Evolutionary conservation across 2,888 invertebrate species (phyloP).

Genomic region (Neoaliturus tenellus): DNA sequence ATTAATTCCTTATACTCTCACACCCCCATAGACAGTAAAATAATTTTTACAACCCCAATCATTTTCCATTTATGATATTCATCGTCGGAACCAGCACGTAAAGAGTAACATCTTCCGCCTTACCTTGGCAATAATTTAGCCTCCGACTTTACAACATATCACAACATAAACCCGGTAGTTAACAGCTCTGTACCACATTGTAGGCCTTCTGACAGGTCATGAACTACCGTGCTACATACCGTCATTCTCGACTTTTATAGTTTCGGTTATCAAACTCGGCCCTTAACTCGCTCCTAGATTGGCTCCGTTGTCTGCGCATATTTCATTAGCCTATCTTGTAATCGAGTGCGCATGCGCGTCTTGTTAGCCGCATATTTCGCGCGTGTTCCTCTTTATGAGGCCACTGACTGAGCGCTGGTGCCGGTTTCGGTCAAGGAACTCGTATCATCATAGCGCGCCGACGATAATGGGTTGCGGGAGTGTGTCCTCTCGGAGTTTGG

Average conservation of each 20-base stretch:
- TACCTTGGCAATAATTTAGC: too few species aligned
- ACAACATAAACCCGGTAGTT: neutral
- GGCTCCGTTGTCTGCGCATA: slow-evolving; percentile 9
- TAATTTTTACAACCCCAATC: too few species aligned
- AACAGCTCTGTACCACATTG: neutral
- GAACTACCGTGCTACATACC: neutral
- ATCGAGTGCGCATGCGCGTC: neutral
- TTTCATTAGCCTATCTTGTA: slow-evolving; percentile 25
- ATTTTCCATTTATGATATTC: too few species aligned
- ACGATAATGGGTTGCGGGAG: too few species aligned
- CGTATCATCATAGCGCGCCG: neutral
- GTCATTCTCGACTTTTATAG: neutral
- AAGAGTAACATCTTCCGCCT: too few species aligned
- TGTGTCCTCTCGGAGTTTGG: too few species aligned
- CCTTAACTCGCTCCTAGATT: neutral
- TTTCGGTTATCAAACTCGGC: neutral
- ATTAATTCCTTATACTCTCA: too few species aligned
- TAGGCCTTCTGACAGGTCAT: neutral
- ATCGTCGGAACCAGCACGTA: too few species aligned
- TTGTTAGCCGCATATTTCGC: neutral
- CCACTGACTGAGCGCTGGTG: slow-evolving; percentile 1
- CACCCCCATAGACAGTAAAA: too few species aligned
- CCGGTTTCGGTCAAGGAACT: slow-evolving; percentile 15
- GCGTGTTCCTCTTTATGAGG: slow-evolving; percentile 10
- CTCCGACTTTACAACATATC: neutral